phyloP scores from a whole-genome alignment of 1,140 invertebrate genomes.

The Neodiprion fabricii region DNA sequence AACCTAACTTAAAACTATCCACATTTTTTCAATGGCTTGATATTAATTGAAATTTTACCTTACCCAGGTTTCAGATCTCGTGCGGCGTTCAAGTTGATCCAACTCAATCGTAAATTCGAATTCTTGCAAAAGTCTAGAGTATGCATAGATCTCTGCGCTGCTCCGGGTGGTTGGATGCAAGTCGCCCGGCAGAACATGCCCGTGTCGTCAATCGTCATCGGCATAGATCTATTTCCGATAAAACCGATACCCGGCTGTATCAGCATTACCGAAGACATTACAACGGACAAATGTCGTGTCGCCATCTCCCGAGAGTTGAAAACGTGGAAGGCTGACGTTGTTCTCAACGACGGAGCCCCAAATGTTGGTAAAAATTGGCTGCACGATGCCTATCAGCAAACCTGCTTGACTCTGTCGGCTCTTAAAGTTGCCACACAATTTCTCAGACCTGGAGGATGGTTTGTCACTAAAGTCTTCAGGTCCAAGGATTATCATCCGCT shows the following conservation, averaged over 20 bases:
- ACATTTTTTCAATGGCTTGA: constrained; percentile 5
- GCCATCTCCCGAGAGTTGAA: constrained; percentile 85
- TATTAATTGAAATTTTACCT: constrained; percentile 22
- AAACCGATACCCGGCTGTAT: constrained; percentile 92
- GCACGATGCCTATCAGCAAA: constrained; percentile 96
- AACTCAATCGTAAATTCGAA: constrained; percentile 96
- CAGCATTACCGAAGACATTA: constrained; percentile 93
- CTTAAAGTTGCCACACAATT: constrained; percentile 94
- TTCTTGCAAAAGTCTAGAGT: constrained; percentile 96
- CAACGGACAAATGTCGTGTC: constrained; percentile 87
- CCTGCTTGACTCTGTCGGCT: constrained; percentile 87
- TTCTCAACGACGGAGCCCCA: constrained; percentile 97
- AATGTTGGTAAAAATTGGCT: constrained; percentile 99
- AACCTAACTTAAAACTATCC: not conserved
- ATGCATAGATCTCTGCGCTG: constrained; percentile 97
- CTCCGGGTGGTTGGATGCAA: constrained; percentile 99
- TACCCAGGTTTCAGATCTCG: constrained; percentile 91
- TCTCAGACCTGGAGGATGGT: constrained; percentile 93
- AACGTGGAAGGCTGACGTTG: constrained; percentile 96
- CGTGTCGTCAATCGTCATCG: constrained; percentile 92
- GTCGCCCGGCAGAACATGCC: constrained; percentile 99
- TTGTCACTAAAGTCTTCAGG: constrained; percentile 98
- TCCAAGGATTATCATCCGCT: constrained; percentile 97
- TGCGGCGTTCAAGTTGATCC: constrained; percentile 98
- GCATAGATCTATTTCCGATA: constrained; percentile 96